Evolutionary conservation across 2,797 vertebrate species (phyloP), one percentile per base, ranked within the genome.

Genomic region (Acanthurus tractus): DNA sequence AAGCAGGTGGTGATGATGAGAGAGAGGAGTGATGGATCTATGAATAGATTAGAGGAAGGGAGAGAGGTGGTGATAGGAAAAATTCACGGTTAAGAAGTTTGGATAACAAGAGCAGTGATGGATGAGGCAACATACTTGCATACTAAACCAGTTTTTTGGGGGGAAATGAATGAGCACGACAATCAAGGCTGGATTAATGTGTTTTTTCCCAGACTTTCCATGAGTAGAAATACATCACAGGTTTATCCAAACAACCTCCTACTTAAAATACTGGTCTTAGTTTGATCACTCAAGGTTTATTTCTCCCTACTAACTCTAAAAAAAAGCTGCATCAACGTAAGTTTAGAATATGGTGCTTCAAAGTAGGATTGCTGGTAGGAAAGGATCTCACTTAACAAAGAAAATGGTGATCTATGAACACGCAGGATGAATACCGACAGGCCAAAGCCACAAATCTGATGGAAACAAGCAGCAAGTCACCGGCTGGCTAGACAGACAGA

Each of bases 381-480:
- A 25, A 42, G 63, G 40, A 64, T 34, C 29, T 6, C 29, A 34
- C 57, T n/a, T 42, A 17, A 63, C 45, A 62, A 53, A 81, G 76
- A 87, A 58, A 78, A 53, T 0, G 2, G 29, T 76, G 81, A 89
- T 83, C 83, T 78, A 86, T 77, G 38, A 78, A 14, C 40, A n/a
- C 6, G n/a, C 29, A 45, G 63, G 55, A 64, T 7, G 1, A 65
- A 68, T 49, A 70, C 46, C 36, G 81, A 55, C 76, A 56, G 57
- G 61, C 42, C 8, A 1, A 3, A 61, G 77, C 22, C 65, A 63
- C 78, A 83, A 74, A 86, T 86, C 69, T 57, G 63, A 73, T 68
- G 42, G 62, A 82, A 75, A 78, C 10, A 7, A 75, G 57, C 34
- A 8, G 50, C 29, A 49, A 13, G 3, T 50, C 70, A 61, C 15